Conservation (phyloP, 30 jellyfish, hydroid and myxozoan genomes). For the Chironex yamaguchii region DNA sequence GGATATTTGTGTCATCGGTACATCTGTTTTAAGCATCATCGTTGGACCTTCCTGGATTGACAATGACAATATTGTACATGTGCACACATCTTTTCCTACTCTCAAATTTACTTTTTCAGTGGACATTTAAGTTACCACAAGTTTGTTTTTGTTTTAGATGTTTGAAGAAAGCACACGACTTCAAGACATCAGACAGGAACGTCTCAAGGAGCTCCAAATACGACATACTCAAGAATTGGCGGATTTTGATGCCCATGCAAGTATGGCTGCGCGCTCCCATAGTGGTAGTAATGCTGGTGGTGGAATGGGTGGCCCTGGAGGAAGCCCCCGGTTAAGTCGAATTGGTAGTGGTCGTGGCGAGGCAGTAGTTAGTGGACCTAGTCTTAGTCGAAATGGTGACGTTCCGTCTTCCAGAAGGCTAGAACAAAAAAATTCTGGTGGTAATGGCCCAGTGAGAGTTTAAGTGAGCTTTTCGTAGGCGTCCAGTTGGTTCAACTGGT, state of each 20-base stretch:
- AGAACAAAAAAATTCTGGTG: neutral
- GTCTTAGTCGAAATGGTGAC: neutral
- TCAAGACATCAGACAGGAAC: constrained; percentile 96
- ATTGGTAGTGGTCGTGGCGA: neutral
- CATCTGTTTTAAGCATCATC: no score
- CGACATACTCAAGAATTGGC: constrained; percentile 89
- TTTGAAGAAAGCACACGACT: constrained; percentile 98
- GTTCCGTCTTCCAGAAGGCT: neutral
- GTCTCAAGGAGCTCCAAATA: constrained; percentile 88
- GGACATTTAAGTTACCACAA: no score
- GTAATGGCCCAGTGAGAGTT: neutral
- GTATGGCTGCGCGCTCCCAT: constrained; percentile 14
- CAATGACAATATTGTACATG: no score
- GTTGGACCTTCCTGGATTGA: no score
- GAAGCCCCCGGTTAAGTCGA: neutral
- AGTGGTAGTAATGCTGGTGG: neutral
- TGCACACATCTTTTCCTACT: no score
- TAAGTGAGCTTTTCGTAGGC: no score
- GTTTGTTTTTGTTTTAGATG: constrained; percentile 80
- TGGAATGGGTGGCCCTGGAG: neutral
- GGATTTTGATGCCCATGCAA: constrained; percentile 92
- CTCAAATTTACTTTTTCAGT: no score
- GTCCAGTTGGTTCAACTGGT: no score
- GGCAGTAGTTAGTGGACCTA: neutral
- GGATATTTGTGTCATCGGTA: no score